Conservation (phyloP, 2,888 invertebrate genomes). For the Protodeltote pygarga region DNA sequence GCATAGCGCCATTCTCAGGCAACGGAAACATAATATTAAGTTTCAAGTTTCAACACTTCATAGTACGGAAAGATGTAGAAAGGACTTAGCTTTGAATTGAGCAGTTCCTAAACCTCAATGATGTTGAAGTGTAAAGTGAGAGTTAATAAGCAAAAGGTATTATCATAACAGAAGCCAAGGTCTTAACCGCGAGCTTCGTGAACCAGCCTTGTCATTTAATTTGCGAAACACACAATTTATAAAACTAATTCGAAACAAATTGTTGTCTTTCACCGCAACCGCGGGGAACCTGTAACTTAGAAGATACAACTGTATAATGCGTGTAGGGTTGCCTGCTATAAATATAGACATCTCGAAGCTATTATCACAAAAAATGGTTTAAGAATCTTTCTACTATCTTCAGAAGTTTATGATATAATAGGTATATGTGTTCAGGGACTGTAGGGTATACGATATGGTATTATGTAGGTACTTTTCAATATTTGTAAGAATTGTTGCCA, state of each 20-base stretch:
- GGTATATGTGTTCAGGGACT: too few species aligned
- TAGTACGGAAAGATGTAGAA: neutral
- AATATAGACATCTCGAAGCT: neutral
- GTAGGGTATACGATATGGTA: too few species aligned
- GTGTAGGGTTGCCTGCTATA: slow-evolving; percentile 18
- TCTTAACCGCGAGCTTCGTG: slow-evolving; percentile 51
- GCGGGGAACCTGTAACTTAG: slow-evolving; percentile 32
- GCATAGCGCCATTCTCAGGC: neutral
- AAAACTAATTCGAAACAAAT: slow-evolving; percentile 62
- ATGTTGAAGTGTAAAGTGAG: slow-evolving; percentile 12
- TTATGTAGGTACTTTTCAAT: too few species aligned
- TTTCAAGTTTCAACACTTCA: neutral
- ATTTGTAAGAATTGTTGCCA: too few species aligned
- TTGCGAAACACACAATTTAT: slow-evolving; percentile 63
- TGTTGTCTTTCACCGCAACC: slow-evolving; percentile 59
- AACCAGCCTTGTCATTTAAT: slow-evolving; percentile 59
- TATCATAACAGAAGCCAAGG: slow-evolving; percentile 38
- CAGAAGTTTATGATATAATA: too few species aligned
- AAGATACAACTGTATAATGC: slow-evolving; percentile 23
- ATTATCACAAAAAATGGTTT: neutral
- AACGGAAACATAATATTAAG: neutral
- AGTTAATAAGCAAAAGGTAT: slow-evolving; percentile 21
- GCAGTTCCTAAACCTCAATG: slow-evolving; percentile 1
- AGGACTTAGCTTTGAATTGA: neutral
- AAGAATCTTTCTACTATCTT: too few species aligned